Conservation (phyloP, 2,888 invertebrate species). For the Hanleya hanleyi region DNA sequence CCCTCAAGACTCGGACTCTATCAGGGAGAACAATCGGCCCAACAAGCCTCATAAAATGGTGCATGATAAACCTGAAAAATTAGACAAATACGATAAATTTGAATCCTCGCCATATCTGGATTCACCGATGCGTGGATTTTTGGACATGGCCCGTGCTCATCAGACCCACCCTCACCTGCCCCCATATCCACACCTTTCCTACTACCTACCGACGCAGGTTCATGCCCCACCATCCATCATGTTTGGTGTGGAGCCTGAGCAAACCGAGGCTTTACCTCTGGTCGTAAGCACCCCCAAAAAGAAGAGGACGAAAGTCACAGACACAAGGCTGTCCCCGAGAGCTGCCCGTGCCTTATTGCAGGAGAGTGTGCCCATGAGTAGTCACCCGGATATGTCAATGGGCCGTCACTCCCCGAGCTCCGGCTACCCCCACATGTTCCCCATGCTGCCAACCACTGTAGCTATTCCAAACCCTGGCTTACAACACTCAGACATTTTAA, state of each 20-base stretch:
- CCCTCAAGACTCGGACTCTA: background rate
- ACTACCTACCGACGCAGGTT: constrained; percentile 79
- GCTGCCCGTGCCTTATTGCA: constrained; percentile 67
- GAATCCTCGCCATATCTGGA: background rate
- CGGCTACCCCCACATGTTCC: constrained; percentile 86
- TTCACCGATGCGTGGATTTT: background rate
- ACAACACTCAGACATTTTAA: constrained; percentile 76
- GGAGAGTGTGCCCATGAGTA: constrained; percentile 45
- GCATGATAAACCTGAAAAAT: background rate
- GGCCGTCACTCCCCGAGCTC: constrained; percentile 13
- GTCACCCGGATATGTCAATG: constrained; percentile 31
- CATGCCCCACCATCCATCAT: constrained; percentile 76
- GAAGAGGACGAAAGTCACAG: constrained; percentile 95
- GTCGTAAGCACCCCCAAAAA: constrained; percentile 94
- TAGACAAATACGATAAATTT: background rate
- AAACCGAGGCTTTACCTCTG: constrained; percentile 88
- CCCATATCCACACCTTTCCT: constrained; percentile 78
- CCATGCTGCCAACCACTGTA: constrained; percentile 93
- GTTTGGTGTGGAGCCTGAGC: constrained; percentile 65
- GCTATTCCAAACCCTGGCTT: constrained; percentile 97
- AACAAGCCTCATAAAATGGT: background rate
- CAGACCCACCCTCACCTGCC: constrained; percentile 62
- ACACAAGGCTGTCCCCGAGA: constrained; percentile 71
- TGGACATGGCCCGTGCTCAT: constrained; percentile 55
- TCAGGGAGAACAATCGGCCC: background rate